These are phyloP conservation scores for Procambarus clarkii DNA, from an alignment of 1,140 invertebrate species.

Conservation along the genomic window DNA sequence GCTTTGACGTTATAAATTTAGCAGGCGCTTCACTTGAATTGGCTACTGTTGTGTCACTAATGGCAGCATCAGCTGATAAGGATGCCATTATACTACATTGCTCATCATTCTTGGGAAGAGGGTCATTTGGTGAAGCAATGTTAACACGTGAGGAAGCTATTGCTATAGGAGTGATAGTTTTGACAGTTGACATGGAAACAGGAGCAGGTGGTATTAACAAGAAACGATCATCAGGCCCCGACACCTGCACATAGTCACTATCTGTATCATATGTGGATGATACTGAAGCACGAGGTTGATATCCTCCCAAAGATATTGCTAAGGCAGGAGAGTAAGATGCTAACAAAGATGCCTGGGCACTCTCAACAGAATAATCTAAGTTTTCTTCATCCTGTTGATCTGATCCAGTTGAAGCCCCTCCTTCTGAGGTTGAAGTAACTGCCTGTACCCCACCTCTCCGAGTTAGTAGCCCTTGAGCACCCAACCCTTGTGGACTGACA, in stretches of 20 bases:
- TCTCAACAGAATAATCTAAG: slow-evolving; percentile 70
- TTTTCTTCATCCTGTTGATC: slow-evolving; percentile 56
- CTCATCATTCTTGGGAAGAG: slow-evolving; percentile 15
- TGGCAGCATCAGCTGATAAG: slow-evolving; percentile 46
- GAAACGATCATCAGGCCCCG: slow-evolving; percentile 44
- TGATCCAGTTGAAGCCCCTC: slow-evolving; percentile 24
- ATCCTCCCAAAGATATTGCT: slow-evolving; percentile 72
- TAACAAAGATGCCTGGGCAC: slow-evolving; percentile 61
- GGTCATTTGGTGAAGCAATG: slow-evolving; percentile 20
- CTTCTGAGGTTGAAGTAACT: not conserved
- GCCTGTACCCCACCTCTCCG: slow-evolving; percentile 36
- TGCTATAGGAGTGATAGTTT: slow-evolving; percentile 70
- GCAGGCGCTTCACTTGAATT: slow-evolving; percentile 72
- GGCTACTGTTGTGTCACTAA: slow-evolving; percentile 65
- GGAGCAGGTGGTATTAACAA: slow-evolving; percentile 57
- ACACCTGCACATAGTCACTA: slow-evolving; percentile 85
- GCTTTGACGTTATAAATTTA: slow-evolving; percentile 74
- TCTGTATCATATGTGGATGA: slow-evolving; percentile 90
- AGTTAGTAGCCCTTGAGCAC: slow-evolving; percentile 41
- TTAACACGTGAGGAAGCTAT: slow-evolving; percentile 67
- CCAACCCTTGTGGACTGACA: slow-evolving; percentile 47
- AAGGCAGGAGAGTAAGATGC: slow-evolving; percentile 51
- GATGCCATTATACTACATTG: slow-evolving; percentile 33
- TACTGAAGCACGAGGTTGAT: slow-evolving; percentile 85
- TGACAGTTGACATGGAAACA: slow-evolving; percentile 71